Conservation (phyloP, 2,113 vertebrate genomes). For the Pionites leucogaster region DNA sequence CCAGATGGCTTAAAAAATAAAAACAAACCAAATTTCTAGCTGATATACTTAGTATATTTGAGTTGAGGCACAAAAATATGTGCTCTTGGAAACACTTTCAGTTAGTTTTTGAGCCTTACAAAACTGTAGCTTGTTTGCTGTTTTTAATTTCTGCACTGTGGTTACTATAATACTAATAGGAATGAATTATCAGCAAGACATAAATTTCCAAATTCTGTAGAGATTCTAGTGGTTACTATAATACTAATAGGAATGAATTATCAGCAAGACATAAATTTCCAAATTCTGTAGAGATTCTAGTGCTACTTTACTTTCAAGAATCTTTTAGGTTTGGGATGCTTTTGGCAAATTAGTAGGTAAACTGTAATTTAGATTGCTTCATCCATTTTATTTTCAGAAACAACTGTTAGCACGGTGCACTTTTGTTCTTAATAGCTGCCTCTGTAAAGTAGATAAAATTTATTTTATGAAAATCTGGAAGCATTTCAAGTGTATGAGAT, state of each 20-base stretch:
- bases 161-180: not conserved
- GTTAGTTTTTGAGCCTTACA: slow-evolving; percentile 31
- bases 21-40: slow-evolving; percentile 41
- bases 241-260: slow-evolving; percentile 16
- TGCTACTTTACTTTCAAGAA: not conserved
- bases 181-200: not conserved
- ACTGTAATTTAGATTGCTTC: not conserved
- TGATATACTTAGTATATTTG: slow-evolving; percentile 11
- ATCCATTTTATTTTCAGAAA: slow-evolving; percentile 32
- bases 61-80: slow-evolving; percentile 49
- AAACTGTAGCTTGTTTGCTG: not conserved
- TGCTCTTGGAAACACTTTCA: slow-evolving; percentile 49
- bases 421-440: slow-evolving; percentile 20
- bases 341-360: not conserved
- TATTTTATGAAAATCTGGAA: slow-evolving; percentile 64
- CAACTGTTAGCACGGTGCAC: not conserved
- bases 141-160: not conserved
- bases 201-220: not conserved
- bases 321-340: not conserved
- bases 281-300: not conserved
- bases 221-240: not conserved
- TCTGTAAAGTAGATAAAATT: slow-evolving; percentile 29
- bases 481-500: slow-evolving; percentile 31
- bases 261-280: not conserved
- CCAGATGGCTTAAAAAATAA: slow-evolving; percentile 56